phyloP scores from a whole-genome alignment of 2,888 invertebrate genomes.

The Hypsopygia costalis region DNA sequence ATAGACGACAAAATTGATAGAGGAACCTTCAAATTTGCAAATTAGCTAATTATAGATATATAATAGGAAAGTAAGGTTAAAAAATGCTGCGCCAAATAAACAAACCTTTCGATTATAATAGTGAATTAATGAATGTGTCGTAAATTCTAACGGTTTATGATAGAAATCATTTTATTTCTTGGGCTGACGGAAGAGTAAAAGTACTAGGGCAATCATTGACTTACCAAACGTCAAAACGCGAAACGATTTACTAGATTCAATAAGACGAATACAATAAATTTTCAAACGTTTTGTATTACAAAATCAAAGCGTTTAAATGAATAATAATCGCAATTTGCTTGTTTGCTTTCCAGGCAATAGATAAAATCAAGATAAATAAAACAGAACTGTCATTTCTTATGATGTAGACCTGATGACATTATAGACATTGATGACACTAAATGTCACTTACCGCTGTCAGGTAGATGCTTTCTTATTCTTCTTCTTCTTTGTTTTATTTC shows the following conservation, averaged over 20 bases:
- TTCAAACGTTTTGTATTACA: conserved; percentile 1
- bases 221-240: conserved; percentile 45
- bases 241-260: conserved; percentile 10
- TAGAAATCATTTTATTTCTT: conserved; percentile 14
- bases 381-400: conserved; percentile 30
- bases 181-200: conserved; percentile 54
- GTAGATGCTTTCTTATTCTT: too few species aligned
- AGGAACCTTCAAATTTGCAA: conserved; percentile 10
- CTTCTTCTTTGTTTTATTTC: conserved; percentile 6
- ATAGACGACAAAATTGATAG: conserved; percentile 9
- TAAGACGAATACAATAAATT: background rate
- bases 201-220: conserved; percentile 30
- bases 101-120: too few species aligned
- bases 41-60: background rate
- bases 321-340: conserved; percentile 5
- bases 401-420: too few species aligned
- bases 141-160: too few species aligned
- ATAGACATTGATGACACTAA: too few species aligned
- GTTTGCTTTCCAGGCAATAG: conserved; percentile 12
- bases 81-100: too few species aligned
- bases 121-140: too few species aligned
- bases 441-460: too few species aligned
- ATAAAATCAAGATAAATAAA: conserved; percentile 42
- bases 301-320: background rate
- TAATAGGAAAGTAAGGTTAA: background rate